These are phyloP conservation scores for Numenius phaeopus DNA, from an alignment of 2,797 vertebrate genomes.

Conservation along the genomic window DNA sequence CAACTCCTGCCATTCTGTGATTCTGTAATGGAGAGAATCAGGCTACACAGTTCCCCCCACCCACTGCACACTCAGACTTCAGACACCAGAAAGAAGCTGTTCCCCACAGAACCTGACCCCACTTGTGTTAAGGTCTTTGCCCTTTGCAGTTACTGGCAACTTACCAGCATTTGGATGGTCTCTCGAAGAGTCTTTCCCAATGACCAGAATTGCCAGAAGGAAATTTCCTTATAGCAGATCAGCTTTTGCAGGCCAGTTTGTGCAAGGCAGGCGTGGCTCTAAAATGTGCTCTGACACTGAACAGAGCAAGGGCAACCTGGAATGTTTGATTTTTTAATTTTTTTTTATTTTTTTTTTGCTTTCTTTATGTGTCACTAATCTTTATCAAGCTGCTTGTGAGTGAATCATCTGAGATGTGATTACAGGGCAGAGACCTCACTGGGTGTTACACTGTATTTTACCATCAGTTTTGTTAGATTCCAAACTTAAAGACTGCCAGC, in stretches of 20 bases:
- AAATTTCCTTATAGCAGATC: not conserved
- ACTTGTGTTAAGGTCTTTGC: not conserved
- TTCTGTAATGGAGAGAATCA: not conserved
- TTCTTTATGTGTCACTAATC: not conserved
- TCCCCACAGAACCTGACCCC: not conserved
- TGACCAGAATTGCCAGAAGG: not conserved
- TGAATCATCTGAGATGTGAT: not conserved
- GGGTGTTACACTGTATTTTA: not conserved
- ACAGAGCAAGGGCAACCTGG: not conserved
- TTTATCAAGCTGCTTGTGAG: not conserved
- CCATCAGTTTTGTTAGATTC: not conserved
- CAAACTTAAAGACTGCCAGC: not conserved
- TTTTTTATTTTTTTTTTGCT: not conserved
- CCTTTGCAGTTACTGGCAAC: not conserved
- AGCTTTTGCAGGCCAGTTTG: not conserved
- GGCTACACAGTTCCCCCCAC: not conserved
- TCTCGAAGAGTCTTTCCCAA: not conserved
- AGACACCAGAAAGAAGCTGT: not conserved
- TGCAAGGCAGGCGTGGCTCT: not conserved
- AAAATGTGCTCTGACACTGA: not conserved
- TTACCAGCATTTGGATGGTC: not conserved
- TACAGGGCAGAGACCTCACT: not conserved
- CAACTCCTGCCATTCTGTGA: not conserved
- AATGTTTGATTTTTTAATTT: not conserved
- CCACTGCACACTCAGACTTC: not conserved